These are phyloP conservation scores for Liolophura sinensis DNA, from an alignment of 1,140 invertebrate species.

Conservation along the genomic window DNA sequence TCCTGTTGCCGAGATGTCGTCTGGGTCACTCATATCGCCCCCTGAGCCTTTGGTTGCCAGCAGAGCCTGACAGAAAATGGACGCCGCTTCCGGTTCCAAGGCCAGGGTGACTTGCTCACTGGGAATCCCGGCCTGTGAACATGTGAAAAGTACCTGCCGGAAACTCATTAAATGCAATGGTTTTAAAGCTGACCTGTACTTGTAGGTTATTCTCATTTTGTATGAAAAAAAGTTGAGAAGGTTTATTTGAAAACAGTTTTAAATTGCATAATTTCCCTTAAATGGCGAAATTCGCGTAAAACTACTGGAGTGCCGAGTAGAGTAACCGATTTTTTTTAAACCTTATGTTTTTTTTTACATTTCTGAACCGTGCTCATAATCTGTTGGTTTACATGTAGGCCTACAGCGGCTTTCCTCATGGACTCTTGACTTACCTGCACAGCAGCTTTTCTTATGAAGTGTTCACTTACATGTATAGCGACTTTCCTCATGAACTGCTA, in stretches of 20 bases:
- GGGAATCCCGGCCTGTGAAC: conserved; percentile 59
- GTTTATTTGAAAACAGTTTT: too few species aligned
- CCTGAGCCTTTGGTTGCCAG: conserved; percentile 14
- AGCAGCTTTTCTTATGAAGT: background rate
- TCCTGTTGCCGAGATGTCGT: conserved; percentile 15
- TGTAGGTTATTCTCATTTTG: background rate
- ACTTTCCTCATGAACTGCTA: background rate
- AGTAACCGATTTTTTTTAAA: too few species aligned
- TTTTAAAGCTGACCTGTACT: background rate
- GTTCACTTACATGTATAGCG: too few species aligned
- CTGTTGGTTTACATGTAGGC: background rate
- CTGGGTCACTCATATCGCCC: conserved; percentile 12
- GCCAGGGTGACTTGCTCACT: conserved; percentile 62
- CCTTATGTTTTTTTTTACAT: too few species aligned
- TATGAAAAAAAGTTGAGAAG: too few species aligned
- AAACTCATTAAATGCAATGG: too few species aligned
- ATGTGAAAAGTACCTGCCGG: background rate
- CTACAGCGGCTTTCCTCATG: background rate
- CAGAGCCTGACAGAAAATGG: conserved; percentile 61
- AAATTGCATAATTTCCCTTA: too few species aligned
- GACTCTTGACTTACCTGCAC: background rate
- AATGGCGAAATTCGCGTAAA: too few species aligned
- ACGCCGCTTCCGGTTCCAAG: conserved; percentile 65
- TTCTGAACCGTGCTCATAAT: background rate
- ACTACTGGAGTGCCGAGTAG: too few species aligned